Evolutionary conservation across 2,113 vertebrate genomes (phyloP).

Genomic region (Boulengeromyrus knoepffleri): DNA sequence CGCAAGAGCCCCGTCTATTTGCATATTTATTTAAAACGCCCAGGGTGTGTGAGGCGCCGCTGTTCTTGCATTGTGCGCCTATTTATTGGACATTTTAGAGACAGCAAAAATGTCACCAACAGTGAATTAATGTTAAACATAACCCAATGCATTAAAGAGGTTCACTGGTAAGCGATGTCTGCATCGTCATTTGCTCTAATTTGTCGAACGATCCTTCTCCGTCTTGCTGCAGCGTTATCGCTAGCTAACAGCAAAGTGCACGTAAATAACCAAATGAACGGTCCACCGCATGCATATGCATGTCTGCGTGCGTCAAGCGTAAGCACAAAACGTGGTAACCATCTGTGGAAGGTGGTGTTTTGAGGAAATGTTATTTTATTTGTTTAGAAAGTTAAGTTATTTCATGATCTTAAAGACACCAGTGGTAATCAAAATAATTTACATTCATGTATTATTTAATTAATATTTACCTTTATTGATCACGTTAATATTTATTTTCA

Average conservation of each 20-base stretch:
- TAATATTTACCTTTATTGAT: neutral
- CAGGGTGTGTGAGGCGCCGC: neutral
- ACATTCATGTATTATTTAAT: neutral
- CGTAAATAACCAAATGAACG: neutral
- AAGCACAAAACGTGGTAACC: neutral
- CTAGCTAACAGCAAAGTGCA: neutral
- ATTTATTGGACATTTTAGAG: slow-evolving; percentile 4
- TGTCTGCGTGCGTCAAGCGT: neutral
- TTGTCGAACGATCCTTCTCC: neutral
- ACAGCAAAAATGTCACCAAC: neutral
- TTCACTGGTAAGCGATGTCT: neutral
- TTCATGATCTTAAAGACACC: neutral
- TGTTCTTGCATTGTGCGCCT: neutral
- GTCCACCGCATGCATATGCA: neutral
- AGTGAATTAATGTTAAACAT: neutral
- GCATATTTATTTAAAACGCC: neutral
- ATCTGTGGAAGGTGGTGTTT: neutral
- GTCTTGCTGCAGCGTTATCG: neutral
- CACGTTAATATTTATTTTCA: neutral
- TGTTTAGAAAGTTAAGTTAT: neutral
- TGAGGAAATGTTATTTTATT: neutral
- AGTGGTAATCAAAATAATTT: neutral
- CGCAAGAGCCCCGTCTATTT: neutral
- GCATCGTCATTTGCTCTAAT: neutral
- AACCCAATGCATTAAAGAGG: neutral